Base-by-base conservation (phyloP, 2,888 invertebrate genomes). In the Molorchus minor region DNA sequence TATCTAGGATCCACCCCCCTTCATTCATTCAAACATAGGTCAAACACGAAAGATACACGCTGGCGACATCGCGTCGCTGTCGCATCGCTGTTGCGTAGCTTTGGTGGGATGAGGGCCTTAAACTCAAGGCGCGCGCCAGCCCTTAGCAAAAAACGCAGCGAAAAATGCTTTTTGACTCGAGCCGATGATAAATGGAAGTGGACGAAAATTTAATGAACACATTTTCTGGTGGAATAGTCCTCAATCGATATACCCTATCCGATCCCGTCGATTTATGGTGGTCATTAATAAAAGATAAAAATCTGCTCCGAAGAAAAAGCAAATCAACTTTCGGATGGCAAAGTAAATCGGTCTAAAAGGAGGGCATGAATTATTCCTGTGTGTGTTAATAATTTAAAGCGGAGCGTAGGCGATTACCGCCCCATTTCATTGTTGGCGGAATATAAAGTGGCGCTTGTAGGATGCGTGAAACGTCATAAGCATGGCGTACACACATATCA, bases 381-480 rank as follows among this genome's bases (percentile, higher is more conserved):
- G 41, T 54, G 58, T 62, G 64, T 71, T 69, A 67, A 70, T 69
- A 68, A 71, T 71, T 65, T 49, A 66, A 52, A 17, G 36, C 41
- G 15, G 41, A 51, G 51, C 30, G 45, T 52, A 41, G 40, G 40
- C 41, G 40, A 40, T 41, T 52, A 41, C 40, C 52, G 29, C 29
- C 64, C 63, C 54, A 63, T 59, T 62, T 52, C 62, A 49, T 45
- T 51, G 49, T 55, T 44, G 36, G 51, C 41, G 45, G 58, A 62
- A 53, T 58, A 58, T 58, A 58, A 58, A 59, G 59, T 57, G 56
- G 56, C 44, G 56, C 54, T 62, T 60, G 62, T 64, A 61, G 58
- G 58, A 61, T 60, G 64, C 65, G 64, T 66, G 61, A 64, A n/a
- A 58, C 57, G 68, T 68, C 68, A 68, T 47, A 58, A 60, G 56